These are phyloP conservation scores for Rhadina sibilatrix DNA, from an alignment of 2,113 vertebrate species.

Conservation along the genomic window DNA sequence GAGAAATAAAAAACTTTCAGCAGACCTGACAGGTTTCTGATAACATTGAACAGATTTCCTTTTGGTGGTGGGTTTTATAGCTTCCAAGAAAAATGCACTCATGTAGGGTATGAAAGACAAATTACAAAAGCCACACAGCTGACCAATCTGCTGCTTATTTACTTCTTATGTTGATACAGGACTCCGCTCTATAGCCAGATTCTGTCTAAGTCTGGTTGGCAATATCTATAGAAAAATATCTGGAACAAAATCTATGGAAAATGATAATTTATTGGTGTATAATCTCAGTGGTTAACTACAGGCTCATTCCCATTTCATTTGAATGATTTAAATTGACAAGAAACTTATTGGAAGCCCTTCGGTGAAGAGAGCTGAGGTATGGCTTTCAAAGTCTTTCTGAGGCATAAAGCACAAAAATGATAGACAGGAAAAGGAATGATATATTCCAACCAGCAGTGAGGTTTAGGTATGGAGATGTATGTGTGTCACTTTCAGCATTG, in stretches of 20 bases:
- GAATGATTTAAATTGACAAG: not conserved
- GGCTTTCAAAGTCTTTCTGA: not conserved
- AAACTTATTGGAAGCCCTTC: not conserved
- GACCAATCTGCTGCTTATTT: not conserved
- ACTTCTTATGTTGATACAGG: not conserved
- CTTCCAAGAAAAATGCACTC: not conserved
- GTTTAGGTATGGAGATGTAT: not conserved
- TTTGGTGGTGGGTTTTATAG: not conserved
- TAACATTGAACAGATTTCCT: not conserved
- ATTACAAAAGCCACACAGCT: not conserved
- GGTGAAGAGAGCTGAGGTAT: accelerated
- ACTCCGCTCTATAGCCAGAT: not conserved
- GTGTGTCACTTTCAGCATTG: not conserved
- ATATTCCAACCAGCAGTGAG: not conserved
- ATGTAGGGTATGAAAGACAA: not conserved
- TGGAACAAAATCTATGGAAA: not conserved
- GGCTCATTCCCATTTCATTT: not conserved
- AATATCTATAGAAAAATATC: not conserved
- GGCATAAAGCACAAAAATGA: not conserved
- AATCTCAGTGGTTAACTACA: not conserved
- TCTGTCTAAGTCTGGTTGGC: not conserved
- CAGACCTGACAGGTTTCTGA: not conserved
- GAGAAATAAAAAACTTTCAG: not conserved
- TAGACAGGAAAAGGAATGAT: not conserved
- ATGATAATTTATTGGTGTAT: not conserved